These are phyloP conservation scores for Brachionichthys hirsutus DNA, from an alignment of 2,113 vertebrate species.

Conservation along the genomic window DNA sequence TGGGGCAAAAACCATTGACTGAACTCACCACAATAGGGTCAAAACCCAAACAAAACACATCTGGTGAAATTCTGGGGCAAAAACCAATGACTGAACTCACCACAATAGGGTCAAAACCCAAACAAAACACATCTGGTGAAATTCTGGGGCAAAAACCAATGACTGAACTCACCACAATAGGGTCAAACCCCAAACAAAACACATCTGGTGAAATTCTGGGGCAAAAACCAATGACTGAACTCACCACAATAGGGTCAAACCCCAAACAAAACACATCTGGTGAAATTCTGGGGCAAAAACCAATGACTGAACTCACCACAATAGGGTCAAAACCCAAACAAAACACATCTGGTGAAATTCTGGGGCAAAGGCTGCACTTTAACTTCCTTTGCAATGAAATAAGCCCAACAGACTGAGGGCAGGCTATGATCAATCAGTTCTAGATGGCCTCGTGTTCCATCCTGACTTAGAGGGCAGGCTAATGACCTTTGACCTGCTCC, in stretches of 20 bases:
- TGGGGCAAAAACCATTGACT: too few species aligned
- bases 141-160: constrained; percentile 42
- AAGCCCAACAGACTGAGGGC: constrained; percentile 6
- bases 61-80: constrained; percentile 51
- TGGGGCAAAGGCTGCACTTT: constrained; percentile 48
- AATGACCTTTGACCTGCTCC: constrained; percentile 4
- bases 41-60: constrained; percentile 53
- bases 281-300: constrained; percentile 46
- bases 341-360: constrained; percentile 60
- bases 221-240: too few species aligned
- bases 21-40: too few species aligned
- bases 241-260: too few species aligned
- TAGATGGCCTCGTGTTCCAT: background rate
- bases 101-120: constrained; percentile 33
- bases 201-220: constrained; percentile 59
- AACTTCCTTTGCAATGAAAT: constrained; percentile 34
- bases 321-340: constrained; percentile 45
- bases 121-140: constrained; percentile 61
- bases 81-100: too few species aligned
- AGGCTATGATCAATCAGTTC: constrained; percentile 10
- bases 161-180: too few species aligned
- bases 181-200: constrained; percentile 39
- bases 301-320: constrained; percentile 49
- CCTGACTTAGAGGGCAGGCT: too few species aligned
- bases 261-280: constrained; percentile 58